Base-by-base conservation (phyloP, 2,797 vertebrate genomes). In the Petrocephalus schoutedeni region DNA sequence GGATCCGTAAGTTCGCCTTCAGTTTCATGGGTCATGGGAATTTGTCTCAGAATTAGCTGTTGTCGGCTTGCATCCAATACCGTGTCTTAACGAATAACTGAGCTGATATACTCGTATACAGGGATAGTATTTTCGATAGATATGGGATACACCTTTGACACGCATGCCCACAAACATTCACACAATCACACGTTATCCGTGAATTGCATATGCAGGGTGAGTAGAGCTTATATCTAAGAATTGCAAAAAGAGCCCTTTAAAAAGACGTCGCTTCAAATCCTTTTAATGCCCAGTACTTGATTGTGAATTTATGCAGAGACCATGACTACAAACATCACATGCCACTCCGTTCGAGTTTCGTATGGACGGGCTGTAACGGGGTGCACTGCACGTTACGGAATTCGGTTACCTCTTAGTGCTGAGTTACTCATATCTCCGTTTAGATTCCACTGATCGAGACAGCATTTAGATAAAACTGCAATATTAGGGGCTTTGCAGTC, bases 361-460 rank as follows among this genome's bases (percentile, higher is more conserved):
- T 57, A 28, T 86, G 41, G 53, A 74, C 23, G 23, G 12, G 19
- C n/a, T 54, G 49, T 61, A 88, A 61, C 49, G 28, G 23, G 2
- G 49, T 1, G n/a, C 23, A 9, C 23, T 36, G 10, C 83, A 0
- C 3, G 3, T 51, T 54, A 59, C 41, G 57, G 57, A 58, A 14
- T 53, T 51, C 5, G 2, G 87, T 51, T 36, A 59, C 8, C 58
- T 49, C 32, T 14, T 59, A 51, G 28, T 23, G 82, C 80, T 19
- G 59, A 57, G 54, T 57, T 88, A 74, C 82, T 85, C 12, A 36
- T 53, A 88, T 67, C 83, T n/a, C 58, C 16, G 2, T 56, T 56
- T 49, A 88, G 64, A 53, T 28, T 74, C 21, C 28, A 23, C 28
- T 45, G 82, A 88, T 85, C 82, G 71, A 85, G 59, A 74, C 71